Base-by-base conservation (phyloP, 1,140 invertebrate species). In the Apis dorsata region DNA sequence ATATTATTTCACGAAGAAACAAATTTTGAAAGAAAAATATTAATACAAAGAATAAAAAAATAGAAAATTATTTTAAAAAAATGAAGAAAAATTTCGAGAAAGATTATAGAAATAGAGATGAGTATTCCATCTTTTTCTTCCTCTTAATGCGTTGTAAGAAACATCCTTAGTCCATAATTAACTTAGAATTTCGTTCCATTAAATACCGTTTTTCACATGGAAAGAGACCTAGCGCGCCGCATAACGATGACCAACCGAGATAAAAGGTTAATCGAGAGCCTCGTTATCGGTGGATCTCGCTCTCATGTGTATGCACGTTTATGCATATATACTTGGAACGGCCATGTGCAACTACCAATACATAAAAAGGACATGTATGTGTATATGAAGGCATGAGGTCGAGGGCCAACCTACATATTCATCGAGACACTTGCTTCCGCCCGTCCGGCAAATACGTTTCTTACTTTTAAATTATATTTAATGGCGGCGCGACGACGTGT, bases 341-440 rank as follows among this genome's bases (percentile, higher is more conserved):
- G 7, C 21, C 24, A 28, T 28, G 51, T 10, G 28, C 19, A 24
- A 11, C 2, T 34, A 28, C 19, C 7, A 4, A 17, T 13, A 24
- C 62, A 8, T 17, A 44, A 28, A 72, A 72, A 85, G 86, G 79
- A 87, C 86, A 85, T 85, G 88, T 85, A 7, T 44, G 34, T 7
- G 5, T 44, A 81, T 85, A 86, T 87, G 79, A 80, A 88, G 79
- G n/a, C 85, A 84, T 86, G 87, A 91, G 91, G 90, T 91, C 89
- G 88, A 86, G 88, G 90, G 90, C 89, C 89, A 91, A 86, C 89
- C 85, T 91, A 91, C 88, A 91, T 91, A 91, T 91, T 91, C 91
- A 90, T 91, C 86, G 91, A 91, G 89, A 83, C 86, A 88, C 85
- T 91, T 89, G 89, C 88, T 91, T 91, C 90, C 90, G 91, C 86